A percentile compares a stretch with the other conserved stretches of the same genome.
These are phyloP conservation scores for Merluccius polli DNA, from an alignment of 2,797 vertebrate genomes.

Conservation along the genomic window DNA sequence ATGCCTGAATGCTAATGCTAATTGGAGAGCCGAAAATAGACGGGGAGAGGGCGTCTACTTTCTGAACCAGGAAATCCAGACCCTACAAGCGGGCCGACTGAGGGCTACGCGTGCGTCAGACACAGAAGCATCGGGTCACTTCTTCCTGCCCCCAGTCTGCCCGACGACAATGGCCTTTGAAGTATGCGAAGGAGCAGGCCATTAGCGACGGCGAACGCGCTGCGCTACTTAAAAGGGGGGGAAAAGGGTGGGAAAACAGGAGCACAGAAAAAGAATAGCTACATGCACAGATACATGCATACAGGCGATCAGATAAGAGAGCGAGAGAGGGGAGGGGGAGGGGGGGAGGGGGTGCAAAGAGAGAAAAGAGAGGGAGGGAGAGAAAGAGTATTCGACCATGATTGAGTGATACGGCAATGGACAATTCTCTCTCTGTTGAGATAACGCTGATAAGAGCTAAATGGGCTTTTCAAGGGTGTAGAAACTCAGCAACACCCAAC, in stretches of 20 bases:
- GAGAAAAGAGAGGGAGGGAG: not conserved
- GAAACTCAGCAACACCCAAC: not conserved
- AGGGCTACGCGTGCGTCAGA: too few species aligned
- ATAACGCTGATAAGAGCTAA: too few species aligned
- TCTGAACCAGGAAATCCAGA: too few species aligned
- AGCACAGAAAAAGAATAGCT: too few species aligned
- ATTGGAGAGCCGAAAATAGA: too few species aligned
- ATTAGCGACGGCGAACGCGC: not conserved
- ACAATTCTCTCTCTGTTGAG: too few species aligned
- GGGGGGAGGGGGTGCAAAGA: not conserved
- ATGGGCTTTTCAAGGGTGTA: too few species aligned
- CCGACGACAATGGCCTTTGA: conserved; percentile 7
- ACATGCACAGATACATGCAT: too few species aligned
- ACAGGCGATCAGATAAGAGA: conserved; percentile 11
- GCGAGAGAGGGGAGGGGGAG: not conserved
- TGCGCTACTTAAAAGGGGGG: not conserved
- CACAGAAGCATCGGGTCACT: too few species aligned
- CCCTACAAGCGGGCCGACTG: too few species aligned
- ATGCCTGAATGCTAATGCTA: too few species aligned
- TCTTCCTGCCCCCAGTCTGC: not conserved
- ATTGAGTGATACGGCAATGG: not conserved
- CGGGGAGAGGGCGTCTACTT: too few species aligned
- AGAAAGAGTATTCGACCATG: not conserved
- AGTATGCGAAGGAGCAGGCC: not conserved
- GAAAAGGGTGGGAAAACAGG: not conserved